Evolutionary conservation across 1,140 invertebrate genomes (phyloP).

Genomic region (Leptinotarsa undecemlineata): DNA sequence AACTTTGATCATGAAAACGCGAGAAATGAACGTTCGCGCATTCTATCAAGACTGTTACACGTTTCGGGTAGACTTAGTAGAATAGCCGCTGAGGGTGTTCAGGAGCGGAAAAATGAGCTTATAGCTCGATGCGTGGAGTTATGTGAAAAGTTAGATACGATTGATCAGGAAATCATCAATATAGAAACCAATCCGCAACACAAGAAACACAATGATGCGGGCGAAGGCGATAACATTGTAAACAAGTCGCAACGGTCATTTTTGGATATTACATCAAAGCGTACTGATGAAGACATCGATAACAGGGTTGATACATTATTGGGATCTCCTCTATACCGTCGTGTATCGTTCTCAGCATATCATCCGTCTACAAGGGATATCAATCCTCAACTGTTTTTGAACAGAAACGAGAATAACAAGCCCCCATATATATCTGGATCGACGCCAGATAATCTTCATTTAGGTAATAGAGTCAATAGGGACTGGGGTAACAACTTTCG

Average conservation of each 20-base stretch:
- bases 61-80: slow-evolving; percentile 1
- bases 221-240: background rate
- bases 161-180: background rate
- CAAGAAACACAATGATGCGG: too few relatives aligned
- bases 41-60: background rate
- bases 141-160: background rate
- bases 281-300: background rate
- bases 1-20: slow-evolving; percentile 5
- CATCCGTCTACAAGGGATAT: background rate
- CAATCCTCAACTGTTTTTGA: background rate
- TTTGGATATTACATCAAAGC: background rate
- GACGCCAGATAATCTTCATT: background rate
- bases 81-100: slow-evolving; percentile 4
- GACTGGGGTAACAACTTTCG: background rate
- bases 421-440: background rate
- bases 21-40: background rate
- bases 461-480: too few relatives aligned
- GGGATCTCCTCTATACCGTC: background rate
- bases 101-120: background rate
- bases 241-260: background rate
- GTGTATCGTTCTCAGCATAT: background rate
- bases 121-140: background rate
- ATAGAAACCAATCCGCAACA: background rate
- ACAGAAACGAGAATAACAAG: background rate
- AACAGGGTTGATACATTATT: background rate